These are phyloP conservation scores for Labrus mixtus DNA, from an alignment of 2,113 vertebrate species.

Conservation along the genomic window DNA sequence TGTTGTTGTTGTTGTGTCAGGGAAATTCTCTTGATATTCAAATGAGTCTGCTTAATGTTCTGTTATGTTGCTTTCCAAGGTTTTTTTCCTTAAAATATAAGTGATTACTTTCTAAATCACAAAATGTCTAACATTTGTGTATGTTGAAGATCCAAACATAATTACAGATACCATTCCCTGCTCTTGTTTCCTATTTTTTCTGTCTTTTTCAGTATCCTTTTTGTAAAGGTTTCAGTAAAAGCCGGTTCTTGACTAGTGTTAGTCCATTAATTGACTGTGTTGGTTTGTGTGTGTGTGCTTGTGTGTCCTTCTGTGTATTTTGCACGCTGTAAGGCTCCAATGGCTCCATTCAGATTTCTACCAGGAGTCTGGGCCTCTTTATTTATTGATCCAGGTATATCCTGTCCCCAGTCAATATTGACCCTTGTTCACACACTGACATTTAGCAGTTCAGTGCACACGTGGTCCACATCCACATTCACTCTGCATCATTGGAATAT, in stretches of 20 bases:
- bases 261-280: conserved; percentile 1
- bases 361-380: conserved; percentile 41
- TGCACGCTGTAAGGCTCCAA: conserved; percentile 1
- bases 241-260: conserved; percentile 4
- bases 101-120: too few species aligned
- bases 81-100: too few species aligned
- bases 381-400: conserved; percentile 53
- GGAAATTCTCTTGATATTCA: too few species aligned
- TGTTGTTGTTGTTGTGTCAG: too few species aligned
- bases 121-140: too few species aligned
- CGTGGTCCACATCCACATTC: conserved; percentile 18
- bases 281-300: neutral
- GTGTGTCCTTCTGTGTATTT: neutral
- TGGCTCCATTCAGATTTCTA: conserved; percentile 45
- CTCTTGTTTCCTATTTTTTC: too few species aligned
- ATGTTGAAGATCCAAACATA: too few species aligned
- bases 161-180: too few species aligned
- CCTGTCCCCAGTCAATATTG: conserved; percentile 43
- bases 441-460: conserved; percentile 11
- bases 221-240: too few species aligned
- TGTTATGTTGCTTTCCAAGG: too few species aligned
- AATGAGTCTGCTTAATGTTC: too few species aligned
- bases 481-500: neutral
- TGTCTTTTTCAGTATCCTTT: neutral
- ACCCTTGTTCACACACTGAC: conserved; percentile 43